phyloP scores from a whole-genome alignment of 2,888 invertebrate species.

The Dynastes tityus region DNA sequence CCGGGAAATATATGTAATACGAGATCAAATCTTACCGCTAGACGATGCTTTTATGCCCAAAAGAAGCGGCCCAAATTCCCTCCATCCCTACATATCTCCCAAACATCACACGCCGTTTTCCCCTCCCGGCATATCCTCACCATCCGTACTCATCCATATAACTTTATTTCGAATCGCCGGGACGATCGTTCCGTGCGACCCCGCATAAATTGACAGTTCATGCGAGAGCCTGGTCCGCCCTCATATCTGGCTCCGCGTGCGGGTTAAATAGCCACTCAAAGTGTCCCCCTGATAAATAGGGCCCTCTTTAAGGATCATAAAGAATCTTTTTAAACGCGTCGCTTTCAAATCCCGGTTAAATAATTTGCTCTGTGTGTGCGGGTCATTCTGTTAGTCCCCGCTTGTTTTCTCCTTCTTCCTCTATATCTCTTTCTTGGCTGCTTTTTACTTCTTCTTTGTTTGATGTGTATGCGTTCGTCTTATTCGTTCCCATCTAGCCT shows the following conservation, averaged over 20 bases:
- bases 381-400: slow-evolving; percentile 18
- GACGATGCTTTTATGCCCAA: not conserved
- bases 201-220: slow-evolving; percentile 36
- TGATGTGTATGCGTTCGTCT: no score
- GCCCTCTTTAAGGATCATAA: slow-evolving; percentile 35
- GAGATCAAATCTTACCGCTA: slow-evolving; percentile 12
- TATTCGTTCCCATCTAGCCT: no score
- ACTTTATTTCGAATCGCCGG: slow-evolving; percentile 31
- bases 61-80: not conserved
- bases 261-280: slow-evolving; percentile 43
- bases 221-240: slow-evolving; percentile 20
- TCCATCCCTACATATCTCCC: not conserved
- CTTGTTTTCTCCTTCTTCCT: not conserved
- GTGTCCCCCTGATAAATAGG: slow-evolving; percentile 41
- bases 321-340: slow-evolving; percentile 37
- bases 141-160: slow-evolving; percentile 13
- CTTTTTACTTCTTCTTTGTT: no score
- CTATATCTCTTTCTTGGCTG: not conserved
- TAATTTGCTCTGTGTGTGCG: slow-evolving; percentile 44
- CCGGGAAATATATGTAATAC: not conserved
- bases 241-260: slow-evolving; percentile 18
- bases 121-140: not conserved
- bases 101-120: slow-evolving; percentile 2
- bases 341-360: slow-evolving; percentile 41
- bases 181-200: slow-evolving; percentile 23